phyloP scores from a whole-genome alignment of 92 coral and sea anemone species.

The Phenganax stokvisi region DNA sequence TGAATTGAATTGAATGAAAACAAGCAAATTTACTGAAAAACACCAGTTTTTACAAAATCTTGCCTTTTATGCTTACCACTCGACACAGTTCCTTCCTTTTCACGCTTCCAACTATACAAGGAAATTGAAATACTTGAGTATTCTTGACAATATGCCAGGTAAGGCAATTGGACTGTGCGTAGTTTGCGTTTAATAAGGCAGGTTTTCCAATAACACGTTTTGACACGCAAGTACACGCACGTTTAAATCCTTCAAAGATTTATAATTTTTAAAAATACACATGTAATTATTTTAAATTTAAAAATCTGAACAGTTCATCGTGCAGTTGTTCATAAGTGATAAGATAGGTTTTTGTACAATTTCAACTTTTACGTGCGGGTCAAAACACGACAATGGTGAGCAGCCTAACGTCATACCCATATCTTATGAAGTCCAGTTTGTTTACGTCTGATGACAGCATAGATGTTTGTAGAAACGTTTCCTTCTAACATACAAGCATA shows the following conservation, averaged over 20 bases:
- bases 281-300: no score
- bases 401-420: constrained; percentile 12
- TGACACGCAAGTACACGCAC: no score
- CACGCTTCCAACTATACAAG: constrained; percentile 30
- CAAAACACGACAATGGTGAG: background rate
- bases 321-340: no score
- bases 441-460: constrained; percentile 14
- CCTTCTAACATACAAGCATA: background rate
- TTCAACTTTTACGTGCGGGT: background rate
- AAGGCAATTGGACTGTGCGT: background rate
- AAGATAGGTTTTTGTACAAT: no score
- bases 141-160: background rate
- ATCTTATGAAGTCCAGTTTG: constrained; percentile 24
- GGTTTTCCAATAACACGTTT: no score
- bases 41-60: background rate
- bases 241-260: no score
- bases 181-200: background rate
- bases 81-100: constrained; percentile 22
- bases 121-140: background rate
- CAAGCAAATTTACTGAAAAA: background rate
- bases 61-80: constrained; percentile 7
- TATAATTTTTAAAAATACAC: no score
- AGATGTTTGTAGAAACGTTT: constrained; percentile 25
- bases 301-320: no score
- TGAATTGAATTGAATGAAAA: no score